Evolutionary conservation across 2,797 vertebrate genomes (phyloP).

Genomic region (Rousettus madagascariensis): DNA sequence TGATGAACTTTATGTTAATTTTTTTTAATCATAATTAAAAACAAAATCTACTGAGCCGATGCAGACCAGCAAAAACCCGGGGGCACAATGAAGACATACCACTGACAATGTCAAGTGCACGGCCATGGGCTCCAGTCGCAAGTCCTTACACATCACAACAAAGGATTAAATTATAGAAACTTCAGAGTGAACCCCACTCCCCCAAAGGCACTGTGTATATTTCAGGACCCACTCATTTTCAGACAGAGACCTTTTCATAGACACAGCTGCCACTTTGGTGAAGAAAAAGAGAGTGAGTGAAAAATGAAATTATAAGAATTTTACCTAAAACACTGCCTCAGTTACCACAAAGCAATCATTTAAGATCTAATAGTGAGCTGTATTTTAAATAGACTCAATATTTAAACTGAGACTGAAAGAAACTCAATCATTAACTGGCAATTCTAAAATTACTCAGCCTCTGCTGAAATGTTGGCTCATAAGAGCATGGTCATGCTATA

Average conservation of each 20-base stretch:
- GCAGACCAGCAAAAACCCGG: background rate
- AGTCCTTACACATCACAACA: no score
- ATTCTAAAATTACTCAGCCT: background rate
- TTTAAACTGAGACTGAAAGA: background rate
- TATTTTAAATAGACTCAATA: background rate
- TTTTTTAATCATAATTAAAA: background rate
- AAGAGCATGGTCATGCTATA: background rate
- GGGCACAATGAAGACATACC: background rate
- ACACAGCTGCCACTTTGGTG: background rate
- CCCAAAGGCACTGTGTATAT: background rate
- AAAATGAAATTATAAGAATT: background rate
- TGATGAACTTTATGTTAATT: background rate
- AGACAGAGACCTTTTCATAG: background rate
- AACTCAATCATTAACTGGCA: background rate
- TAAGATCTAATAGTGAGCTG: background rate
- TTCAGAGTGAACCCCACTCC: background rate
- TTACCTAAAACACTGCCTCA: background rate
- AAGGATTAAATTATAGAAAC: background rate
- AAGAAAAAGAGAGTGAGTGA: background rate
- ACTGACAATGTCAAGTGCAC: background rate
- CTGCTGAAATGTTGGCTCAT: background rate
- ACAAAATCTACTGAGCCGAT: background rate
- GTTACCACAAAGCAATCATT: background rate
- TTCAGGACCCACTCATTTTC: background rate
- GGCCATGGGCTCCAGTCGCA: fast-evolving